These are phyloP conservation scores for Grammomys dolichurus DNA, from an alignment of 2,113 vertebrate species.

Conservation along the genomic window DNA sequence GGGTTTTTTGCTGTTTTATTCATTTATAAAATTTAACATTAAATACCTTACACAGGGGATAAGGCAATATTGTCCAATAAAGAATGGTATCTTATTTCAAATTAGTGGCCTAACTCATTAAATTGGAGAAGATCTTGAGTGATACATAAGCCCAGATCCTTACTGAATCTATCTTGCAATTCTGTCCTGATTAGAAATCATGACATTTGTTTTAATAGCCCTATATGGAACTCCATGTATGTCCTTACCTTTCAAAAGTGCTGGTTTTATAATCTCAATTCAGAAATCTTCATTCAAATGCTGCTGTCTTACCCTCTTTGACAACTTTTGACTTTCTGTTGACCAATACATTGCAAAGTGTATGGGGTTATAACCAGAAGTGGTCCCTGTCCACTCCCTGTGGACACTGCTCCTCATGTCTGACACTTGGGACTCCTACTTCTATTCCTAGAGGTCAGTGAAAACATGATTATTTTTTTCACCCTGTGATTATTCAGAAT, in stretches of 20 bases:
- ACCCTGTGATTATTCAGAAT: background rate
- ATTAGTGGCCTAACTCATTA: background rate
- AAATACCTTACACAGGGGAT: background rate
- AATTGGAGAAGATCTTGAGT: background rate
- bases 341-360: background rate
- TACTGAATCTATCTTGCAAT: background rate
- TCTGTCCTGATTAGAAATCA: background rate
- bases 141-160: background rate
- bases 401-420: background rate
- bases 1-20: background rate
- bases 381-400: background rate
- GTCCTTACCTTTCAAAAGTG: background rate
- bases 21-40: background rate
- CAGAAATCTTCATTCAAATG: background rate
- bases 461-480: background rate
- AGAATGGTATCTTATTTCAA: background rate
- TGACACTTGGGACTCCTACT: background rate
- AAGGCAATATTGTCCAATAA: background rate
- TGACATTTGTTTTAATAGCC: background rate
- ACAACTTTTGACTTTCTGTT: background rate
- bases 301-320: background rate
- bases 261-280: background rate
- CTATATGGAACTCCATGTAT: background rate
- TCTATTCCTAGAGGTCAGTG: fast-evolving
- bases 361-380: background rate